Conservation (phyloP, 2,113 vertebrate genomes). For the Clarias gariepinus region DNA sequence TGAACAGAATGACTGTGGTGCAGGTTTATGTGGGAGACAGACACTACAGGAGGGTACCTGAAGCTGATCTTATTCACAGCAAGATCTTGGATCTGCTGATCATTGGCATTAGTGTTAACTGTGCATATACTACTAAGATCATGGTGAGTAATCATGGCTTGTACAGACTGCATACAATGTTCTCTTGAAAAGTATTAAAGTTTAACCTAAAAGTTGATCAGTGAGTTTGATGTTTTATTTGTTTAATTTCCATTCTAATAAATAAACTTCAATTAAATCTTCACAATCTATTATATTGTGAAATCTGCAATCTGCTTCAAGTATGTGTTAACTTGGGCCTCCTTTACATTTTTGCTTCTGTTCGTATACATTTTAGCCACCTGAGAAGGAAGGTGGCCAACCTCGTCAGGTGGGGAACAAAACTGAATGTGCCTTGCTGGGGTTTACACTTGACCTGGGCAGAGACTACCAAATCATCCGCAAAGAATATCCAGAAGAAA, state of each 20-base stretch:
- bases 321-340: neutral
- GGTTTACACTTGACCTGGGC: slow-evolving; percentile 84
- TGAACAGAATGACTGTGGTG: slow-evolving; percentile 98
- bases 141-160: slow-evolving; percentile 77
- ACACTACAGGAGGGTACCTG: slow-evolving; percentile 86
- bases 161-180: neutral
- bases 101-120: slow-evolving; percentile 92
- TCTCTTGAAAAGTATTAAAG: slow-evolving; percentile 30
- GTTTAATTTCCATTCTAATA: neutral
- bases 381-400: slow-evolving; percentile 94
- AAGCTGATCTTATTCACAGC: slow-evolving; percentile 81
- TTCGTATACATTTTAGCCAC: slow-evolving; percentile 72
- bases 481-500: slow-evolving; percentile 92
- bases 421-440: slow-evolving; percentile 99
- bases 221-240: neutral
- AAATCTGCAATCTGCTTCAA: neutral
- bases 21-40: slow-evolving; percentile 86
- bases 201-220: neutral
- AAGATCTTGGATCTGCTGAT: slow-evolving; percentile 85
- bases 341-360: neutral
- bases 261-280: too few species aligned
- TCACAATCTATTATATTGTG: too few species aligned
- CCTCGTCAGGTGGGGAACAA: slow-evolving; percentile 97
- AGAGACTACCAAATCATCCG: slow-evolving; percentile 91
- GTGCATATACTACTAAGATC: slow-evolving; percentile 98